phyloP scores from a whole-genome alignment of 2,797 vertebrate species.

The Scomberomorus guttatus region DNA sequence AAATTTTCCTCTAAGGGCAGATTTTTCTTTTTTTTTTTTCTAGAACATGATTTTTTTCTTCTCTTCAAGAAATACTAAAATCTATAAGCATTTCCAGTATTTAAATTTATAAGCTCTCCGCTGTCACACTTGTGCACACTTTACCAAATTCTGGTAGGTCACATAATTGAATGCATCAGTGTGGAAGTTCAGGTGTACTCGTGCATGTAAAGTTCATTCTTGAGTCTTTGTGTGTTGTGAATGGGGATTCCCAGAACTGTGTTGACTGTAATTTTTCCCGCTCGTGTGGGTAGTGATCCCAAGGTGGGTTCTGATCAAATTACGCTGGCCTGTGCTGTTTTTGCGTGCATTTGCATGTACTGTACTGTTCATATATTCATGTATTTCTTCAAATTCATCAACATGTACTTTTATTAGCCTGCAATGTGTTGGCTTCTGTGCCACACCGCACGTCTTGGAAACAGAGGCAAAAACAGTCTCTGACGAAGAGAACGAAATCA shows the following conservation, averaged over 20 bases:
- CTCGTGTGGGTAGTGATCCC: slow-evolving; percentile 33
- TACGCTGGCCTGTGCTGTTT: slow-evolving; percentile 24
- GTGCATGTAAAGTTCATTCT: slow-evolving; percentile 10
- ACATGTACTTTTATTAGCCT: background rate
- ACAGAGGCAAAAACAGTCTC: background rate
- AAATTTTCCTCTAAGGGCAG: background rate
- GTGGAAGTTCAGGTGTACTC: slow-evolving; percentile 7
- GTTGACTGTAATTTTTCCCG: slow-evolving; percentile 45
- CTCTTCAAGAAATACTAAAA: too few species aligned
- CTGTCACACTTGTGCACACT: background rate
- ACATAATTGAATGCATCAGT: background rate
- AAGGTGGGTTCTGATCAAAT: slow-evolving; percentile 46
- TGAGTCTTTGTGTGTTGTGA: slow-evolving; percentile 12
- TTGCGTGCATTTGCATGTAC: slow-evolving; percentile 26
- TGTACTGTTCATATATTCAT: background rate
- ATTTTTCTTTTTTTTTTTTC: background rate
- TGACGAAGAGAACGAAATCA: background rate
- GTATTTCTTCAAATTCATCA: background rate
- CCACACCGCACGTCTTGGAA: background rate
- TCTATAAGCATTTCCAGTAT: too few species aligned
- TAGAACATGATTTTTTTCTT: background rate
- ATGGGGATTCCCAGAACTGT: slow-evolving; percentile 71
- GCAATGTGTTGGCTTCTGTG: background rate
- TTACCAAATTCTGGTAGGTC: background rate
- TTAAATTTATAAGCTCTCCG: background rate